Conservation (phyloP, 2,113 vertebrate species). For the Pterophyllum scalare region DNA sequence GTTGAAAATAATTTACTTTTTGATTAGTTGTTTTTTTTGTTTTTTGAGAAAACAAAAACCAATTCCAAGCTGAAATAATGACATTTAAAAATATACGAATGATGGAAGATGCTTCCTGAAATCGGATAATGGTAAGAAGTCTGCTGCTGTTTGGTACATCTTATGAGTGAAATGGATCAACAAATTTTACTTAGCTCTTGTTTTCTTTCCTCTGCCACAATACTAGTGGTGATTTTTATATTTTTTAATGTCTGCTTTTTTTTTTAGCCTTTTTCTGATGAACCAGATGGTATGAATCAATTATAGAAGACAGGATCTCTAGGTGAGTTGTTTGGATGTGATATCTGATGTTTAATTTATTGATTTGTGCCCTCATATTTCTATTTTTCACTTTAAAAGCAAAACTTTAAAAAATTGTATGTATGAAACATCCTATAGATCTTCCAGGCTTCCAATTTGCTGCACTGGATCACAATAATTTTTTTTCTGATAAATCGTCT, state of each 20-base stretch:
- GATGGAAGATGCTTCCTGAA: no score
- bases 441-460: not conserved
- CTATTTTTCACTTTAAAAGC: not conserved
- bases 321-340: not conserved
- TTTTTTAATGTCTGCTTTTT: not conserved
- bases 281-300: not conserved
- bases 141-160: not conserved
- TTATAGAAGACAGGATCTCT: not conserved
- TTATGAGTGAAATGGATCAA: no score
- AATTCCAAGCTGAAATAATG: not conserved
- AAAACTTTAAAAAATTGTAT: not conserved
- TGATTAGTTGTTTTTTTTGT: no score
- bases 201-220: not conserved
- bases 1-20: not conserved
- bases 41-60: not conserved
- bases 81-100: no score
- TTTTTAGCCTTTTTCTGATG: not conserved
- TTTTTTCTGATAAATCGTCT: not conserved
- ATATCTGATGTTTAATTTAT: not conserved
- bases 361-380: not conserved
- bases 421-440: not conserved
- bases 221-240: not conserved
- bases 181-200: not conserved
- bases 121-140: not conserved
- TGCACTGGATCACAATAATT: slow-evolving; percentile 10